Conservation (phyloP, 2,888 invertebrate species). For the Venustoraphidia nigricollis region DNA sequence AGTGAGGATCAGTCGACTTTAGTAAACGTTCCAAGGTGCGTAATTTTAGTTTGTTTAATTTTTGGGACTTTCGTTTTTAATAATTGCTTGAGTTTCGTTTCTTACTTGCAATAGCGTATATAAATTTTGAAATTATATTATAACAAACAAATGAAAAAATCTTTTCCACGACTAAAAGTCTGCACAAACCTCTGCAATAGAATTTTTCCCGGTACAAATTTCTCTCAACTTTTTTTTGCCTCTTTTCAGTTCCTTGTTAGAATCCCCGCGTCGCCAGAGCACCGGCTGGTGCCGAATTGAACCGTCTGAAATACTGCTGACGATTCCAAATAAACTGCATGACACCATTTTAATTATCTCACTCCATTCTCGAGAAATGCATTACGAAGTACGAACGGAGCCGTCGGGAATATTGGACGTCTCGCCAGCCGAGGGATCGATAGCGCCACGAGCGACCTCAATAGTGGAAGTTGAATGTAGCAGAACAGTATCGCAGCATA, state of each 20-base stretch:
- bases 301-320: slow-evolving; percentile 9
- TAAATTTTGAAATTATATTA: too few relatives aligned
- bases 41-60: too few relatives aligned
- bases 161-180: too few relatives aligned
- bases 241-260: slow-evolving; percentile 4
- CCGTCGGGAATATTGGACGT: slow-evolving; percentile 5
- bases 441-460: slow-evolving; percentile 14
- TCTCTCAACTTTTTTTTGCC: too few relatives aligned
- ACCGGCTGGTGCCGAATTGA: slow-evolving; percentile 9
- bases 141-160: too few relatives aligned
- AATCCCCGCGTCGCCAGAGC: slow-evolving; percentile 3
- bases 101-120: too few relatives aligned
- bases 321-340: slow-evolving; percentile 7
- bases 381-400: slow-evolving; percentile 8
- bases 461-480: slow-evolving; percentile 15
- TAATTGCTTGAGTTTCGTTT: too few relatives aligned
- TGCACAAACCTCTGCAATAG: too few relatives aligned
- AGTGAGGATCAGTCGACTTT: slow-evolving; percentile 15
- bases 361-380: slow-evolving; percentile 6
- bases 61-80: too few relatives aligned
- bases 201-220: too few relatives aligned
- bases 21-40: not conserved
- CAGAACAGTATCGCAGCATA: slow-evolving; percentile 8
- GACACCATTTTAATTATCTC: slow-evolving; percentile 8
- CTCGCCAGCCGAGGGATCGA: slow-evolving; percentile 8